A percentile compares a stretch with the other conserved stretches of the same genome.
These are phyloP conservation scores for Progne subis DNA, from an alignment of 2,113 vertebrate genomes.

Conservation along the genomic window DNA sequence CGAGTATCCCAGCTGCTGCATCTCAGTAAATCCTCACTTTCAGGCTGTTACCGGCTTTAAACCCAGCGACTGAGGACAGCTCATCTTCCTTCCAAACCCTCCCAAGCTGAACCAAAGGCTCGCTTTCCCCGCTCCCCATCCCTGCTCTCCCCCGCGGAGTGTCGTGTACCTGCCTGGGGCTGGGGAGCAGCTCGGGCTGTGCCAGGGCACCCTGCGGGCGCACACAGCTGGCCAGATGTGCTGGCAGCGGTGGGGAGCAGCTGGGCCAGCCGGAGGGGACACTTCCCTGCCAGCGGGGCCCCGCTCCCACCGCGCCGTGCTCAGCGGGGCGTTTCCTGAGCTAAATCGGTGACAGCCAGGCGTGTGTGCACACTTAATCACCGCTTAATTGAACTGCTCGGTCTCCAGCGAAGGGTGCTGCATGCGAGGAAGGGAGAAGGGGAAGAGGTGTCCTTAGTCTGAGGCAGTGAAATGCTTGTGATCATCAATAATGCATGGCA, in stretches of 20 bases:
- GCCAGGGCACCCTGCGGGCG: not conserved
- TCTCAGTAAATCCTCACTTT: not conserved
- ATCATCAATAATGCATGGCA: constrained; percentile 75
- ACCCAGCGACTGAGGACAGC: not conserved
- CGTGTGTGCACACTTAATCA: constrained; percentile 34
- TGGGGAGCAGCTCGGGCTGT: not conserved
- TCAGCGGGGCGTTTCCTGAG: not conserved
- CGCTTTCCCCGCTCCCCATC: not conserved
- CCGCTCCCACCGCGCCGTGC: accelerated
- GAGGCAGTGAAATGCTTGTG: constrained; percentile 62
- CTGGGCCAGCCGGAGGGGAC: not conserved
- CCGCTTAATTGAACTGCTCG: constrained; percentile 55
- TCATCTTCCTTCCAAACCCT: not conserved
- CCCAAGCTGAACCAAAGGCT: not conserved
- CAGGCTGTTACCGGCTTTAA: not conserved
- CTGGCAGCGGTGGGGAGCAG: not conserved
- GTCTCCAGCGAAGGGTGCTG: constrained; percentile 7
- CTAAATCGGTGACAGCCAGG: not conserved
- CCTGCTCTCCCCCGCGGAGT: accelerated
- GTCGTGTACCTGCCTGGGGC: accelerated
- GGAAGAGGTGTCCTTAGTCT: constrained; percentile 32
- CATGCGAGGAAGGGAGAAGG: not conserved
- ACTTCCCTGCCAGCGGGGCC: not conserved
- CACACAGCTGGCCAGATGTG: not conserved
- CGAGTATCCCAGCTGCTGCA: not conserved